Base-by-base conservation (phyloP, 2,113 vertebrate species). In the Rallus limicola region DNA sequence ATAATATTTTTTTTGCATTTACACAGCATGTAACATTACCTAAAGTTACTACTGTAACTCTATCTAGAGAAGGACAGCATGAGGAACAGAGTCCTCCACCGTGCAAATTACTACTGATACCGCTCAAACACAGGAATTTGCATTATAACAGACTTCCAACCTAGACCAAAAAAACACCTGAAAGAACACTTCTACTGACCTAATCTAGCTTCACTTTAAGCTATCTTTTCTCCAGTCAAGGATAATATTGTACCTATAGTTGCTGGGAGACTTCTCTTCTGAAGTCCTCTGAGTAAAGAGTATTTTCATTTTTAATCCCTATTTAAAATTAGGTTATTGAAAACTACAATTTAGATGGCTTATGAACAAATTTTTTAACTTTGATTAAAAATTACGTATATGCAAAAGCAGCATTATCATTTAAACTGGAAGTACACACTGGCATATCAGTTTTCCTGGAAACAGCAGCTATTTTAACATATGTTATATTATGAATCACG, bases 231-330 rank as follows among this genome's bases (percentile, higher is more conserved):
- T 58, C 55, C 70, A 46, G 21, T 31, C 36, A 60, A 24, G 70
- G 16, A 9, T 10, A 50, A 40, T 3, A 23, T 1, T 29, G 28
- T 18, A 42, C 17, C 9, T 11, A 1, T 0, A 29, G 10, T 0
- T 44, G 23, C 28, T 63, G 50, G 21, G 64, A 81, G 5, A 10
- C 13, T 16, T 62, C 34, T 11, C 3, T 65, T 42, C 44, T 58
- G 8, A 84, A 62, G 28, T n/a, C 20, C 25, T 89, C 42, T 6
- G 1, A 40, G 11, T n/a, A 31, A 55, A 63, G 12, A 53, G 5
- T 33, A 0, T 80, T 5, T 33, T n/a, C 4, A 50, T 46, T 91
- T 86, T 58, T 36, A 81, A 91, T 19, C 4, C 11, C 19, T 33
- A 20, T 34, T 68, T 65, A 52, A 85, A 59, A 85, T 20, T 25